phyloP scores from a whole-genome alignment of 2,797 vertebrate species.

The Onychomys leucogaster region DNA sequence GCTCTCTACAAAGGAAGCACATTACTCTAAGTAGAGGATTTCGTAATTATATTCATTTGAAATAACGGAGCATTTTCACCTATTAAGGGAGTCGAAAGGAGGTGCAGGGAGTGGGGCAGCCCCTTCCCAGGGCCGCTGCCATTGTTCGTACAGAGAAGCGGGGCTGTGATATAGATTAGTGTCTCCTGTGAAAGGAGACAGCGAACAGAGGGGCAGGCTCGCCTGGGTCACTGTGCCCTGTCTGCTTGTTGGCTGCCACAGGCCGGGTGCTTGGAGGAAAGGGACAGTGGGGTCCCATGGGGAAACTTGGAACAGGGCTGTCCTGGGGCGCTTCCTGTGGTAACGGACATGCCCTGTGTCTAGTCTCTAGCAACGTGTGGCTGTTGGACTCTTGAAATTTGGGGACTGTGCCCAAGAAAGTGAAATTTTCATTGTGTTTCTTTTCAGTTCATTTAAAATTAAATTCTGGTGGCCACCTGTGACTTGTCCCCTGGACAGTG shows the following conservation, averaged over 20 bases:
- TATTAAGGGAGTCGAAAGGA: slow-evolving; percentile 67
- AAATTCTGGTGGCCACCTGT: neutral
- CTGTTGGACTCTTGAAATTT: neutral
- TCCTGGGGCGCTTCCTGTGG: accelerated
- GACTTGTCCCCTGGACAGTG: neutral
- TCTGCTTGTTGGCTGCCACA: neutral
- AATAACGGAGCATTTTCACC: slow-evolving; percentile 79
- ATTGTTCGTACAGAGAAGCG: slow-evolving; percentile 71
- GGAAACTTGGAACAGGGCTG: neutral
- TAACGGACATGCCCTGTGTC: accelerated
- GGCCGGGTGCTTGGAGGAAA: neutral
- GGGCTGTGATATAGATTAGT: slow-evolving; percentile 64
- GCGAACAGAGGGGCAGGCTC: neutral
- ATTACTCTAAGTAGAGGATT: slow-evolving; percentile 72
- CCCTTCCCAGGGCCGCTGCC: slow-evolving; percentile 61
- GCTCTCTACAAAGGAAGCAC: slow-evolving; percentile 63
- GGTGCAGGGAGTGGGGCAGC: slow-evolving; percentile 28
- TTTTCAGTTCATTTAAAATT: slow-evolving; percentile 1
- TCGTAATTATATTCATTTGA: slow-evolving; percentile 77
- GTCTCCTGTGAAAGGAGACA: neutral
- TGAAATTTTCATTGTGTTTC: neutral
- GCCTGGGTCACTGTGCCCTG: slow-evolving; percentile 66
- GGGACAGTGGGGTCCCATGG: neutral
- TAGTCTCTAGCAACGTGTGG: accelerated
- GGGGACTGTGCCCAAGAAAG: neutral